A percentile compares a stretch with the other conserved stretches of the same genome.
These are phyloP conservation scores for Arenaria interpres DNA, from an alignment of 2,113 vertebrate genomes.

Conservation along the genomic window DNA sequence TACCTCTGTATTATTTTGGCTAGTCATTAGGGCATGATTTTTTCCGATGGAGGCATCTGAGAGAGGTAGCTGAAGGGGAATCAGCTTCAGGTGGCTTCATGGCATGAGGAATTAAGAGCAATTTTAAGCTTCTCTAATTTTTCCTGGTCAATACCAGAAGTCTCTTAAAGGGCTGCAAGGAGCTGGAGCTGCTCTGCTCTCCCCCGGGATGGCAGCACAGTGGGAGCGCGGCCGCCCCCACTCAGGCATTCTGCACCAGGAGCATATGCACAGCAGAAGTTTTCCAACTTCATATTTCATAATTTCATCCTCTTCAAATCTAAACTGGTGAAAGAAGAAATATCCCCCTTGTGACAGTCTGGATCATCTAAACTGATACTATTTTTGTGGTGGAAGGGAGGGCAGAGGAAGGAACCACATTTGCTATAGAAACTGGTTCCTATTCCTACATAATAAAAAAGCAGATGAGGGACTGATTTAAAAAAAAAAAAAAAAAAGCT, in stretches of 20 bases:
- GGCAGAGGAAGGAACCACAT: not conserved
- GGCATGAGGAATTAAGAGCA: not conserved
- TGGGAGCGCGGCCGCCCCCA: not conserved
- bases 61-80: not conserved
- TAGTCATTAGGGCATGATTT: not conserved
- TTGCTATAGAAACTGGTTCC: slow-evolving; percentile 53
- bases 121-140: not conserved
- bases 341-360: not conserved
- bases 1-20: not conserved
- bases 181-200: not conserved
- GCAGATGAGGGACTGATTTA: slow-evolving; percentile 20
- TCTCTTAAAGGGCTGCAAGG: not conserved
- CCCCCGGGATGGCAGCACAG: fast-evolving
- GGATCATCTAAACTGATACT: not conserved
- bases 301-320: not conserved
- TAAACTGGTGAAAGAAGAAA: slow-evolving; percentile 21
- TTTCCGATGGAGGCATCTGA: not conserved
- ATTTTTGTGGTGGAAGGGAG: not conserved
- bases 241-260: not conserved
- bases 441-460: slow-evolving; percentile 57
- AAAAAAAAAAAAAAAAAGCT: slow-evolving; percentile 17
- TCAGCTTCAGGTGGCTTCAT: not conserved
- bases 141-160: not conserved
- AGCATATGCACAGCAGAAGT: not conserved
- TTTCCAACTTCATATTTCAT: not conserved